These are phyloP conservation scores for Nannobrachium achirus DNA, from an alignment of 2,113 vertebrate genomes.

Conservation along the genomic window DNA sequence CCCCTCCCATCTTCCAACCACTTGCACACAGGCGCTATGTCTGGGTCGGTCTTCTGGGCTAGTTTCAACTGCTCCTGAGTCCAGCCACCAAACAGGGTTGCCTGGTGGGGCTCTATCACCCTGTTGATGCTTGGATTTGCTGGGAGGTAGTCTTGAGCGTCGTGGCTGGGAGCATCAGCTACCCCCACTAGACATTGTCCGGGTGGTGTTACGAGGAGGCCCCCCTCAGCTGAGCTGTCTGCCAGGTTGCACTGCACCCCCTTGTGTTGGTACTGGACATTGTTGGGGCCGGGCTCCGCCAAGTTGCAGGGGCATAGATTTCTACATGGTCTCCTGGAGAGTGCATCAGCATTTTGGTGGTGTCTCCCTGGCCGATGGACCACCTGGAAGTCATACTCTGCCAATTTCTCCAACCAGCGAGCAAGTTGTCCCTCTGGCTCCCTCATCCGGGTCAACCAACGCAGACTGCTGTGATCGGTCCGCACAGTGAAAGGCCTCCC, in stretches of 20 bases:
- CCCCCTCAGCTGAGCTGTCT: not conserved
- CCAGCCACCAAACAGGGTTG: too few relatives aligned
- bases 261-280: too few relatives aligned
- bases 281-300: too few relatives aligned
- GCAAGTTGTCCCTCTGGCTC: conserved; percentile 18
- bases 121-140: not conserved
- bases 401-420: conserved; percentile 22
- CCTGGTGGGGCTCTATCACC: not conserved
- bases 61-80: too few relatives aligned
- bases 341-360: conserved; percentile 20
- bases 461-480: too few relatives aligned
- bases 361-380: too few relatives aligned
- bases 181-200: not conserved
- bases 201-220: not conserved
- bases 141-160: not conserved
- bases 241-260: not conserved
- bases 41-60: not conserved
- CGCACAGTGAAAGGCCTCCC: too few relatives aligned
- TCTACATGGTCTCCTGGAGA: conserved; percentile 18
- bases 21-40: not conserved
- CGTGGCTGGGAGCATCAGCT: not conserved
- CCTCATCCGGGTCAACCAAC: not conserved
- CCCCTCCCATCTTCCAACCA: too few relatives aligned
- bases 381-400: conserved; percentile 20
- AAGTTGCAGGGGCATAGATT: conserved; percentile 2